Conservation (phyloP, 2,888 invertebrate genomes). For the Abrostola triplasia region DNA sequence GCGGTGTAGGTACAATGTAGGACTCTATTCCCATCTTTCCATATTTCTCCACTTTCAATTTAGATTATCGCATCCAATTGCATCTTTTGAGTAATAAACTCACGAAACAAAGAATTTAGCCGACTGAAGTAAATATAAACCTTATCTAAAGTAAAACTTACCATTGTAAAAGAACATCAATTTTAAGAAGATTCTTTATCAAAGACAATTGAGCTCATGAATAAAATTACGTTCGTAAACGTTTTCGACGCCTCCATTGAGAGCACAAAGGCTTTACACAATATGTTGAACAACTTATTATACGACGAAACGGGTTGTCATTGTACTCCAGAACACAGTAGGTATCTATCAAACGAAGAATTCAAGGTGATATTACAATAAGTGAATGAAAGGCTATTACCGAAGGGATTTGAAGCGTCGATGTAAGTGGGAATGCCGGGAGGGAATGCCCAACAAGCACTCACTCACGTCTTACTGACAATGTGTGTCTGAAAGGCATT, state of each 20-base stretch:
- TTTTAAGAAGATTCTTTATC: slow-evolving; percentile 38
- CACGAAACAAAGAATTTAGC: not conserved
- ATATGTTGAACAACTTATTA: slow-evolving; percentile 55
- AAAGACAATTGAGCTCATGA: slow-evolving; percentile 46
- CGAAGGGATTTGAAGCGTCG: slow-evolving; percentile 2
- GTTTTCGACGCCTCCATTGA: slow-evolving; percentile 55
- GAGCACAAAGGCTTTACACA: slow-evolving; percentile 62
- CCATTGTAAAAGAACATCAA: slow-evolving; percentile 32
- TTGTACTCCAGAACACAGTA: slow-evolving; percentile 55
- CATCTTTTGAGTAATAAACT: not conserved
- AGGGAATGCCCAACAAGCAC: too few species aligned
- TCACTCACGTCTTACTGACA: too few species aligned
- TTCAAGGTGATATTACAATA: slow-evolving; percentile 69
- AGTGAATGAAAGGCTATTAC: not conserved
- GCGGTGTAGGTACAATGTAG: too few species aligned
- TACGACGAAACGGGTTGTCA: slow-evolving; percentile 62
- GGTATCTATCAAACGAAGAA: slow-evolving; percentile 51
- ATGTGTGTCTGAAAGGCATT: too few species aligned
- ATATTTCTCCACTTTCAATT: not conserved
- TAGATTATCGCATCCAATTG: slow-evolving; percentile 1
- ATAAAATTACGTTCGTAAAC: slow-evolving; percentile 53
- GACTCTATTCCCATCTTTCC: not conserved
- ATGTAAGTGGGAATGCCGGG: not conserved
- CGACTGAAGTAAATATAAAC: not conserved
- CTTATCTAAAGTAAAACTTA: slow-evolving; percentile 19